Base-by-base conservation (phyloP, 2,797 vertebrate genomes). In the Megalops cyprinoides region DNA sequence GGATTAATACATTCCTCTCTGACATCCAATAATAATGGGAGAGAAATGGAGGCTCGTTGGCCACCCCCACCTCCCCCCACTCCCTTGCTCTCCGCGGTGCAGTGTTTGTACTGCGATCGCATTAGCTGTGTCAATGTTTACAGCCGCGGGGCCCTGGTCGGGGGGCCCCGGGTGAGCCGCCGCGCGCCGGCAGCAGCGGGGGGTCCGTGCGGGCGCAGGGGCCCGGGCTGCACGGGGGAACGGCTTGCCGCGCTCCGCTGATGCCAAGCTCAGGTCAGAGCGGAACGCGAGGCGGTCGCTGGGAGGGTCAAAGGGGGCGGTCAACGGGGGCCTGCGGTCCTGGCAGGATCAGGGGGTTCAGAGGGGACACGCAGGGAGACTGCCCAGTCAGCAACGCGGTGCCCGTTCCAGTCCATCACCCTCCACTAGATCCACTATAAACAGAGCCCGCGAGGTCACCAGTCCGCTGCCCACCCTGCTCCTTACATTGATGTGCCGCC, bases 21-120 rank as follows among this genome's bases (percentile, higher is more conserved):
- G 80, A 80, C 82, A 84, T 78, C 82, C 80, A 31, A 82, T 82
- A 83, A 85, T 84, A 84, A 85, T 56, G 55, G 42, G 20, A 76
- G 67, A 69, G 69, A 73, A 77, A 80, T 76, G 79, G 77, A 48
- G 53, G 76, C 73, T 51, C 37, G 34, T n/a, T 3, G 65, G 18
- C 10, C 25, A 46, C 53, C 65, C 75, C 44, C 58, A 5, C 25
- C 34, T 58, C 20, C 10, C 48, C 60, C 46, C 73, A n/a, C 51
- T 46, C 25, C 7, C 20, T 44, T 20, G 12, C 44, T 55, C 39
- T 14, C 2, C 25, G 31, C 37, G 14, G 23, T 10, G 23, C 48
- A 46, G 25, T 69, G 60, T 81, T 42, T 67, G 34, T 44, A 37
- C 71, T 77, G 58, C 60, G 6, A 65, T 44, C 73, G 48, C 73